Evolutionary conservation across 2,888 invertebrate genomes (phyloP), one percentile per base, ranked within the genome.

Genomic region (Julus scanicus): DNA sequence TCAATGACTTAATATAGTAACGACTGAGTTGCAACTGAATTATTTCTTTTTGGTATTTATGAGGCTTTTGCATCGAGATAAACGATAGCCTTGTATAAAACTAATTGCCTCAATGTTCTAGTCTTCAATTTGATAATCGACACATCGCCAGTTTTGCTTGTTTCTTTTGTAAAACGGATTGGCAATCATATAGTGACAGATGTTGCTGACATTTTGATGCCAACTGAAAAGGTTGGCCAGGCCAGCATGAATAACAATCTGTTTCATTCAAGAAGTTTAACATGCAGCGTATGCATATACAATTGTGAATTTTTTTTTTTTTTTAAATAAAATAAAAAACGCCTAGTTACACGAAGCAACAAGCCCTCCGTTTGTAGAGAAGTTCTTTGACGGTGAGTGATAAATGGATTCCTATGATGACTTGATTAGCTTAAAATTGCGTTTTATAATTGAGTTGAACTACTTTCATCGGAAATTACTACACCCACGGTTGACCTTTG

Each of bases 401-500:
- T 63, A 63, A 63, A 63, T 63, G 63, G n/a, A 63, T 63, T 63
- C 63, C 6, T n/a, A 20, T n/a, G 63, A 63, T 63, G 63, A 15
- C n/a, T 63, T 63, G n/a, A 63, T 63, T 63, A 63, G 63, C 20
- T 63, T 63, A 63, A 63, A 63, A 63, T 63, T 63, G 63, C 53
- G 8, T n/a, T n/a, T 2, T n/a, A n/a, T 63, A 63, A 63, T 63
- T 63, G 63, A 63, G n/a, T 63, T 63, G 63, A 63, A 63, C 63
- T 63, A 63, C n/a, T 63, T 63, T n/a, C 63, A 63, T 63, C 63
- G n/a, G 20, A 63, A 63, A 63, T n/a, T 63, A 63, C 20, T 63
- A 63, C 63, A 63, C n/a, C 63, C 63, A n/a, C 6, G 53, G 53
- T 53, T 53, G 53, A 53, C 53, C 53, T 53, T 15, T 15, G 15